Percentiles rank a stretch among this genome's conserved stretches.
Conservation (phyloP, 2,797 vertebrate genomes). For the Dicrostonyx torquatus region DNA sequence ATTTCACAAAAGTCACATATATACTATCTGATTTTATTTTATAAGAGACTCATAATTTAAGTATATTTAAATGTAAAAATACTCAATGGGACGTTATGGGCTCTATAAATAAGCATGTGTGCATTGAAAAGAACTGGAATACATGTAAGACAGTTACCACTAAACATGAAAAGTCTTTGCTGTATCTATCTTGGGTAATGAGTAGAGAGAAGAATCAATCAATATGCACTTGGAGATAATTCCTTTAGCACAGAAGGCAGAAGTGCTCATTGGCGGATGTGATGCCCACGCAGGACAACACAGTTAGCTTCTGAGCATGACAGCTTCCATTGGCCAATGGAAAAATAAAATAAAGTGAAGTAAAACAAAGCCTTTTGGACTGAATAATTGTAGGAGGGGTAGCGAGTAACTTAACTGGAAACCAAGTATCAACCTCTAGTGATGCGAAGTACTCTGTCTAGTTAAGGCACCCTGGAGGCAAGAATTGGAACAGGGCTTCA, state of each 20-base stretch:
- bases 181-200: constrained; percentile 69
- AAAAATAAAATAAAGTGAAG: constrained; percentile 55
- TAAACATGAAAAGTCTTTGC: constrained; percentile 70
- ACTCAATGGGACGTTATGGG: constrained; percentile 10
- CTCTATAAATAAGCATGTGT: constrained; percentile 17
- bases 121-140: constrained; percentile 44
- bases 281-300: constrained; percentile 59
- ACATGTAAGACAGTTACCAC: constrained; percentile 35
- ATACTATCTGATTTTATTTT: constrained; percentile 54
- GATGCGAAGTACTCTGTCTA: neutral
- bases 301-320: constrained; percentile 54
- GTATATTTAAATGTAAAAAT: constrained; percentile 62
- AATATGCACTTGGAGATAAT: constrained; percentile 74
- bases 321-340: constrained; percentile 42
- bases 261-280: constrained; percentile 63
- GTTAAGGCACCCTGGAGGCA: neutral
- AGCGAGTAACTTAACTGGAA: neutral
- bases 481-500: neutral
- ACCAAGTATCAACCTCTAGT: neutral
- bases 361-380: neutral
- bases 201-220: constrained; percentile 76
- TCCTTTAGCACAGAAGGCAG: constrained; percentile 73
- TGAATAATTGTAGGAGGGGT: neutral
- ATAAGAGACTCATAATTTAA: constrained; percentile 24
- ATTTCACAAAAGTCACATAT: neutral